A percentile compares a stretch with the other conserved stretches of the same genome.
These are phyloP conservation scores for Mola mola DNA, from an alignment of 2,113 vertebrate genomes.

Conservation along the genomic window DNA sequence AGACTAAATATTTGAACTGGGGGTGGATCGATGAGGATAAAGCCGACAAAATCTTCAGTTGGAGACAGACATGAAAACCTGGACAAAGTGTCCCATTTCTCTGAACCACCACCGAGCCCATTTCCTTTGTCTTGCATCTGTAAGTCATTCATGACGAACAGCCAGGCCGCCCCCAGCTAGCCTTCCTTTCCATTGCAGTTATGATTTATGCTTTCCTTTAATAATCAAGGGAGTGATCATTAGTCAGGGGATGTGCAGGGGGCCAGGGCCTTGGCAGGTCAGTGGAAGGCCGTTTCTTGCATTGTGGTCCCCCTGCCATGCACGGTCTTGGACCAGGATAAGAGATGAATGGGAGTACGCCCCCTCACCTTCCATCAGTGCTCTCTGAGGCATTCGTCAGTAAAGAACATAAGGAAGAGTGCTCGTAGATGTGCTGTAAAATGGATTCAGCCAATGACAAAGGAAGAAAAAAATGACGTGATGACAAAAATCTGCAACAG, in stretches of 20 bases:
- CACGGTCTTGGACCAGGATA: slow-evolving; percentile 48
- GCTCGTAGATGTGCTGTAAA: slow-evolving; percentile 22
- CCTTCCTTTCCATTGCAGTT: slow-evolving; percentile 48
- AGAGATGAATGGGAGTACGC: slow-evolving; percentile 63
- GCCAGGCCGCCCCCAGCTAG: slow-evolving; percentile 47
- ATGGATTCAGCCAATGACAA: slow-evolving; percentile 31
- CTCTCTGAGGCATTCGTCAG: slow-evolving; percentile 49
- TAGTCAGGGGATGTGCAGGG: slow-evolving; percentile 62
- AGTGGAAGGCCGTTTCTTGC: slow-evolving; percentile 49
- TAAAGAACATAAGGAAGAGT: slow-evolving; percentile 18
- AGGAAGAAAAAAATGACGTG: slow-evolving; percentile 3
- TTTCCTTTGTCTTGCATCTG: slow-evolving; percentile 63
- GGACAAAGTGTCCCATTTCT: slow-evolving; percentile 48
- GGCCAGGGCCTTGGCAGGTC: slow-evolving; percentile 59
- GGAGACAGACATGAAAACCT: slow-evolving; percentile 46
- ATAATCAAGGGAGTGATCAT: slow-evolving; percentile 74
- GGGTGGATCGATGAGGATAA: slow-evolving; percentile 57
- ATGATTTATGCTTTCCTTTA: slow-evolving; percentile 77
- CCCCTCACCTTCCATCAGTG: slow-evolving; percentile 56
- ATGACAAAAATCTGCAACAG: slow-evolving; percentile 21
- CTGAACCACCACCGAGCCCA: slow-evolving; percentile 20
- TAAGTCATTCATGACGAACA: slow-evolving; percentile 62
- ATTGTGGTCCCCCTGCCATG: slow-evolving; percentile 26
- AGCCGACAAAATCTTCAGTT: slow-evolving; percentile 39
- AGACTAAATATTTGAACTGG: slow-evolving; percentile 69